phyloP scores from a whole-genome alignment of 2,888 invertebrate genomes.

The Caenorhabditis doughertyi region DNA sequence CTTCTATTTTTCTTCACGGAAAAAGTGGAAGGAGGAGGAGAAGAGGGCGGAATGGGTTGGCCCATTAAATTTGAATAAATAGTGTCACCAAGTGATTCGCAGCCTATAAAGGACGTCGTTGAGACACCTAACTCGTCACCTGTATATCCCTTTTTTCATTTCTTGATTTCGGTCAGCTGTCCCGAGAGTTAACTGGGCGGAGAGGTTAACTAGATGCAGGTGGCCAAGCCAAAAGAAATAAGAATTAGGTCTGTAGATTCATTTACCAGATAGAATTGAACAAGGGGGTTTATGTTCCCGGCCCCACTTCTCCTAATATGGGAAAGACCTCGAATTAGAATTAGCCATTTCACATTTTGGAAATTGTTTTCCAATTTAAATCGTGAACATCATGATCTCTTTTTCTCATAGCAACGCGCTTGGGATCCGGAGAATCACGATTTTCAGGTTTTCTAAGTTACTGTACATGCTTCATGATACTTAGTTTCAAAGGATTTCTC shows the following conservation, averaged over 20 bases:
- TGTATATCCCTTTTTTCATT: not conserved
- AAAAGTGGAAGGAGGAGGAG: too few relatives aligned
- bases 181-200: constrained; percentile 14
- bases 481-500: too few relatives aligned
- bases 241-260: constrained; percentile 49
- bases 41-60: constrained; percentile 27
- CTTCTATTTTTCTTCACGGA: not conserved
- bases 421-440: not conserved
- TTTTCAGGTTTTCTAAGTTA: too few relatives aligned
- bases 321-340: constrained; percentile 57
- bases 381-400: too few relatives aligned
- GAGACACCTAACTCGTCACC: not conserved
- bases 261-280: constrained; percentile 37
- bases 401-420: too few relatives aligned
- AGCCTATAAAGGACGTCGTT: constrained; percentile 46
- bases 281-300: constrained; percentile 44
- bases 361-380: not conserved
- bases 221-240: not conserved
- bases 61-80: constrained; percentile 62
- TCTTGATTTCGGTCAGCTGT: constrained; percentile 42
- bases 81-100: constrained; percentile 30
- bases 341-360: not conserved
- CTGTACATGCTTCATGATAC: too few relatives aligned
- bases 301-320: constrained; percentile 50
- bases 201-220: constrained; percentile 57